Evolutionary conservation across 2,113 vertebrate genomes (phyloP).

Genomic region (Thryonomys swinderianus): DNA sequence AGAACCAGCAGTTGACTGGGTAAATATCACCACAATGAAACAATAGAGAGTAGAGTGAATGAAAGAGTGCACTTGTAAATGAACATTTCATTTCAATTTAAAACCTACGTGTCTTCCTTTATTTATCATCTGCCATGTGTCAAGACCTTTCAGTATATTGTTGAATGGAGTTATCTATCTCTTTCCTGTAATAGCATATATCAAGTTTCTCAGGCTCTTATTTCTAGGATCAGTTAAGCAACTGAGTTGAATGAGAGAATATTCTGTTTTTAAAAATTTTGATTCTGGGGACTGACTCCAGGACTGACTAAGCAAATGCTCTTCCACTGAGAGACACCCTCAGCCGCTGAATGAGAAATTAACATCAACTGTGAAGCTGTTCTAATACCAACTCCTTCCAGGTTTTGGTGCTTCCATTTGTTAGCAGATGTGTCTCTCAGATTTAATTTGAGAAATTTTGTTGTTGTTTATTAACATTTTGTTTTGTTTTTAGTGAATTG

Average conservation of each 20-base stretch:
- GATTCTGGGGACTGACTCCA: neutral
- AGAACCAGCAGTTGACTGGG: neutral
- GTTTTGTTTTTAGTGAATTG: neutral
- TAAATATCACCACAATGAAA: neutral
- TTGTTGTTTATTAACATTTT: neutral
- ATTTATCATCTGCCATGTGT: neutral
- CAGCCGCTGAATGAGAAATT: neutral
- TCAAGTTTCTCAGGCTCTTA: neutral
- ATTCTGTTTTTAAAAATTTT: neutral
- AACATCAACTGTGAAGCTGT: neutral
- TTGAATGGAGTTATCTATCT: neutral
- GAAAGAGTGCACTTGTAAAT: neutral
- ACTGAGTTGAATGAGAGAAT: neutral
- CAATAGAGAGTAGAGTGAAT: neutral
- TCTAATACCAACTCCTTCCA: neutral
- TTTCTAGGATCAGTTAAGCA: neutral
- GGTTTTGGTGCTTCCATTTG: neutral
- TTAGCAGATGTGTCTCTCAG: neutral
- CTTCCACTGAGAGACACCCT: neutral
- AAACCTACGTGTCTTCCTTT: neutral
- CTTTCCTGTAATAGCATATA: neutral
- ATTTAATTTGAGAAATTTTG: neutral
- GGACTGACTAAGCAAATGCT: neutral
- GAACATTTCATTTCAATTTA: conserved; percentile 15
- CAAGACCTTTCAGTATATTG: neutral